These are phyloP conservation scores for Colinus virginianus DNA, from an alignment of 2,113 vertebrate species.

Conservation along the genomic window DNA sequence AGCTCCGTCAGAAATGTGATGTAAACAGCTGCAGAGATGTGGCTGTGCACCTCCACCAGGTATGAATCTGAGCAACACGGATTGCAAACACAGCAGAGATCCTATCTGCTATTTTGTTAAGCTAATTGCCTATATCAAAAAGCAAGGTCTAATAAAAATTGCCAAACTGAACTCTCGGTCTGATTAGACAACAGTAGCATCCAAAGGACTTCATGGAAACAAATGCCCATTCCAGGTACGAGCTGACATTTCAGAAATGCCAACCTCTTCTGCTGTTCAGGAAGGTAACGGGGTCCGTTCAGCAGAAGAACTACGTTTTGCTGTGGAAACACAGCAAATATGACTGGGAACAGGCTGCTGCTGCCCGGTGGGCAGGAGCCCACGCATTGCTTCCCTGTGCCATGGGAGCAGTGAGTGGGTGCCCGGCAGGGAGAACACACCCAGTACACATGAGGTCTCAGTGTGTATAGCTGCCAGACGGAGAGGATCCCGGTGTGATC, in stretches of 20 bases:
- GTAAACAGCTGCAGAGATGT: conserved; percentile 39
- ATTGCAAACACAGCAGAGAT: conserved; percentile 41
- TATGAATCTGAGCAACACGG: conserved; percentile 22
- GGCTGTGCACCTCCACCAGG: conserved; percentile 49
- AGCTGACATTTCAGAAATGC: neutral
- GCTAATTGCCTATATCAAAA: conserved; percentile 24
- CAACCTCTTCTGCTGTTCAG: neutral
- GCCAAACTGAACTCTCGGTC: neutral
- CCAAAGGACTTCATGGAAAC: neutral
- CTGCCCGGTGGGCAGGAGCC: neutral
- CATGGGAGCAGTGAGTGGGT: neutral
- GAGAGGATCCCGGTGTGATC: neutral
- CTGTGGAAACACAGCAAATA: conserved; percentile 55
- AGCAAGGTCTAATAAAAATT: conserved; percentile 25
- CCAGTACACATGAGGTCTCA: accelerated
- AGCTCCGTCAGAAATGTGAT: conserved; percentile 47
- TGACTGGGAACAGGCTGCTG: neutral
- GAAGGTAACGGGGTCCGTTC: conserved; percentile 3
- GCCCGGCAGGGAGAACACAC: neutral
- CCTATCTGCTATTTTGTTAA: conserved; percentile 33
- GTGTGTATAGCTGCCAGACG: neutral
- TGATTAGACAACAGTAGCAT: conserved; percentile 9
- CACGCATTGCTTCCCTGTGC: neutral
- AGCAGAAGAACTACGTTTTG: conserved; percentile 6
- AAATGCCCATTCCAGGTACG: conserved; percentile 7